phyloP scores from a whole-genome alignment of 2,797 vertebrate genomes.

The Pangasius sanitwongsei region DNA sequence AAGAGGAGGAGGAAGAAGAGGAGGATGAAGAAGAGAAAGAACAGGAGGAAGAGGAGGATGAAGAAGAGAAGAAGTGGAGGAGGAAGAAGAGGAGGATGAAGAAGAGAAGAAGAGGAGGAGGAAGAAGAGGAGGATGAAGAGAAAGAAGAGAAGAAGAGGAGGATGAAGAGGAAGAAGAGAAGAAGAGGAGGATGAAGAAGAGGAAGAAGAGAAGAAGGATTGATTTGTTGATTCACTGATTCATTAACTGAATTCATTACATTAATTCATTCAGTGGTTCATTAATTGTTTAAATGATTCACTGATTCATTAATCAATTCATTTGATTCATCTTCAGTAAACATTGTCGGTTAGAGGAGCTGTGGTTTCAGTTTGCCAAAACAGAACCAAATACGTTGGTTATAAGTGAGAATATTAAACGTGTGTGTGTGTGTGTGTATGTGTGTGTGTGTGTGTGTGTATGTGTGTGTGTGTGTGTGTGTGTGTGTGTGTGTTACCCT shows the following conservation, averaged over 20 bases:
- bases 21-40: too few species aligned
- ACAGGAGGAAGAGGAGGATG: too few species aligned
- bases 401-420: not conserved
- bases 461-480: not conserved
- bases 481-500: conserved; percentile 75
- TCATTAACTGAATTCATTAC: not conserved
- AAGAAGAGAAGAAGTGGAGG: too few species aligned
- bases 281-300: not conserved
- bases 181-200: not conserved
- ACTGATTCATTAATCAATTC: not conserved
- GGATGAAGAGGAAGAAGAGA: too few species aligned
- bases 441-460: not conserved
- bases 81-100: too few species aligned
- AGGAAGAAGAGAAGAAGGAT: not conserved
- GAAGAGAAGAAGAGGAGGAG: too few species aligned
- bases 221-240: not conserved
- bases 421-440: not conserved
- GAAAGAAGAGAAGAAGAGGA: too few species aligned
- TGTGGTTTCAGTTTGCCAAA: not conserved
- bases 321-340: not conserved
- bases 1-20: too few species aligned
- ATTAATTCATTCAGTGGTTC: not conserved
- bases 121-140: too few species aligned
- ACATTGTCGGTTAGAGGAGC: not conserved
- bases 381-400: not conserved